A percentile compares a stretch with the other conserved stretches of the same genome.
phyloP scores from a whole-genome alignment of 2,113 vertebrate species.

The Neogobius melanostomus region DNA sequence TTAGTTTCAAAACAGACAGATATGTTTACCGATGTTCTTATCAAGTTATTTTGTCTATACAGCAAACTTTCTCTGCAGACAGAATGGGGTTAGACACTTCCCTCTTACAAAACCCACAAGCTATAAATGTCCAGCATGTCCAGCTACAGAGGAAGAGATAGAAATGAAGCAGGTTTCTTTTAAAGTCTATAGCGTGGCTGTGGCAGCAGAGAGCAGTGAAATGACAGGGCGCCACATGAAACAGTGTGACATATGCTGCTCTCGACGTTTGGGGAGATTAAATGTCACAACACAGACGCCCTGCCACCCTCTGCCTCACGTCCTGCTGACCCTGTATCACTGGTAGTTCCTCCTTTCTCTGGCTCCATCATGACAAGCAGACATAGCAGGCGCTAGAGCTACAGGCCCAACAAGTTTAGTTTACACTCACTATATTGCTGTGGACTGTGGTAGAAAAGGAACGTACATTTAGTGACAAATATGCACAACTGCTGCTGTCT shows the following conservation, averaged over 20 bases:
- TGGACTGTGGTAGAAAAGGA: neutral
- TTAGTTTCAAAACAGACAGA: neutral
- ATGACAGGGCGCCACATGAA: neutral
- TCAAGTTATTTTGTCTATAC: constrained; percentile 1
- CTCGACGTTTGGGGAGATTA: constrained; percentile 8
- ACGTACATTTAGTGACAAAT: constrained; percentile 37
- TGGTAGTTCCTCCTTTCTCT: constrained; percentile 24
- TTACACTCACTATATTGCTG: neutral
- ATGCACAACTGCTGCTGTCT: constrained; percentile 11
- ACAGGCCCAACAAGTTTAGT: neutral
- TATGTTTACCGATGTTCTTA: neutral
- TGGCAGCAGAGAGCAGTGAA: neutral
- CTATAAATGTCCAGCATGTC: neutral
- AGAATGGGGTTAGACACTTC: neutral
- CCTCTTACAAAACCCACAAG: neutral
- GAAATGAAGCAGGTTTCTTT: neutral
- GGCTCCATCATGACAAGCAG: neutral
- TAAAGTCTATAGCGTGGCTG: neutral
- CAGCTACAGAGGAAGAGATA: neutral
- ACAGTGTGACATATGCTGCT: constrained; percentile 2
- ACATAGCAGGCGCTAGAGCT: neutral
- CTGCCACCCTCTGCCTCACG: constrained; percentile 15
- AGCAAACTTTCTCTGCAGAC: neutral
- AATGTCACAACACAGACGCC: constrained; percentile 39
- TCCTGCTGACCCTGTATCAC: constrained; percentile 25